Evolutionary conservation across 2,113 vertebrate genomes (phyloP), one percentile per base, ranked within the genome.

Genomic region (Lamprologus callipterus): DNA sequence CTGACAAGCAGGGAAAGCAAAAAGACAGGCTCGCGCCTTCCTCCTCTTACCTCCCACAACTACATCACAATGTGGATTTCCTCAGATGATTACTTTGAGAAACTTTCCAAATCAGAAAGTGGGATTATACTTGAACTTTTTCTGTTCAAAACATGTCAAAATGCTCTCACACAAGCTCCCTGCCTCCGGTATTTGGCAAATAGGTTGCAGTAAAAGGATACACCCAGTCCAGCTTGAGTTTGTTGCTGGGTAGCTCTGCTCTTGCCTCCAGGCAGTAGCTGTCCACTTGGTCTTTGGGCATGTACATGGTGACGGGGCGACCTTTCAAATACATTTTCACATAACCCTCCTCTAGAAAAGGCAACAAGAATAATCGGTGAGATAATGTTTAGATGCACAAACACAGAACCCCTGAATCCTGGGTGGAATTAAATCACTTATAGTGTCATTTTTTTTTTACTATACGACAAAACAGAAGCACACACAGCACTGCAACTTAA

Each of bases 261-360:
- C 97, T 97, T 84, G 97, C 97, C 90, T 99, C 98, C 96, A 99
- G 95, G 93, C 92, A 97, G 95, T 99, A 99, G 90, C 96, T 95
- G 51, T 99, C 98, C 97, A 98, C 97, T 94, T 98, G 96, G 21
- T 99, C 98, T 97, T 97, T 98, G 95, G 98, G 98, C 98, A 99
- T 98, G 96, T 97, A 97, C 99, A 99, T 99, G 96, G 98, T 99
- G 91, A 99, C 95, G 37, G 99, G 99, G 55, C 99, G 98, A 92
- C 99, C 99, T 90, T 98, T 98, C 85, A 99, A 97, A 96, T 97
- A 99, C 99, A 99, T 99, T 97, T 98, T 99, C 92, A 99, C 98
- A 92, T 99, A 99, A 90, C 99, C 99, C 97, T 99, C 99, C 94
- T 99, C 99, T 99, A 95, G 87, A 96, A 97, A 96, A 96, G 94